A percentile compares a stretch with the other conserved stretches of the same genome.
Conservation (phyloP, 2,113 vertebrate species). For the Falco punctatus region DNA sequence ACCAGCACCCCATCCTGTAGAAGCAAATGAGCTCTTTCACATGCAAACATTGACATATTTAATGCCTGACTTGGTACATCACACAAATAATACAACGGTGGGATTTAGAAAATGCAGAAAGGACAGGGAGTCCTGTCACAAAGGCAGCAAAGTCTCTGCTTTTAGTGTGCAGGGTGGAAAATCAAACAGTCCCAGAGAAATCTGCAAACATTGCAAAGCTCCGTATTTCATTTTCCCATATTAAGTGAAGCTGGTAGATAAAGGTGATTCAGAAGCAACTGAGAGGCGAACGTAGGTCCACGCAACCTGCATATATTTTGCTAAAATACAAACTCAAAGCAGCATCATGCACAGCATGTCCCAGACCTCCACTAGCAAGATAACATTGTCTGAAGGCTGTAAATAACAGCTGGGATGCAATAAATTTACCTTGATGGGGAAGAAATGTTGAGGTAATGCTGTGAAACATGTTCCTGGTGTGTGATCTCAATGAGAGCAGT, state of each 20-base stretch:
- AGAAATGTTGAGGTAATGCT: not conserved
- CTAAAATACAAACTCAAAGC: not conserved
- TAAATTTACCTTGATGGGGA: not conserved
- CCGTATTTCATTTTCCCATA: not conserved
- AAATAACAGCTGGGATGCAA: not conserved
- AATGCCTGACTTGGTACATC: not conserved
- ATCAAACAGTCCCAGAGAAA: constrained; percentile 11
- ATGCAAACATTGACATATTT: constrained; percentile 25
- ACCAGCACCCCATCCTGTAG: accelerated
- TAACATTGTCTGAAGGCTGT: not conserved
- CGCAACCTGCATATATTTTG: not conserved
- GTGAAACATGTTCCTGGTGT: not conserved
- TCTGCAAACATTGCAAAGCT: not conserved
- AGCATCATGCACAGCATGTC: accelerated
- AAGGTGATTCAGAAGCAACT: not conserved
- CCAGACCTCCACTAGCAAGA: not conserved
- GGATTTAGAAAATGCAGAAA: not conserved
- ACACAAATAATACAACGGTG: not conserved
- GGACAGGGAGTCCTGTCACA: not conserved
- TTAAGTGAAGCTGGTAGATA: not conserved
- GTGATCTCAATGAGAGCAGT: accelerated
- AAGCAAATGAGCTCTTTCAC: accelerated
- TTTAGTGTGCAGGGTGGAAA: not conserved
- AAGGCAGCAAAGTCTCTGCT: not conserved
- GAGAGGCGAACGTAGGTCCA: not conserved